Evolutionary conservation across 1,140 invertebrate species (phyloP).

Genomic region (Ylistrum balloti): DNA sequence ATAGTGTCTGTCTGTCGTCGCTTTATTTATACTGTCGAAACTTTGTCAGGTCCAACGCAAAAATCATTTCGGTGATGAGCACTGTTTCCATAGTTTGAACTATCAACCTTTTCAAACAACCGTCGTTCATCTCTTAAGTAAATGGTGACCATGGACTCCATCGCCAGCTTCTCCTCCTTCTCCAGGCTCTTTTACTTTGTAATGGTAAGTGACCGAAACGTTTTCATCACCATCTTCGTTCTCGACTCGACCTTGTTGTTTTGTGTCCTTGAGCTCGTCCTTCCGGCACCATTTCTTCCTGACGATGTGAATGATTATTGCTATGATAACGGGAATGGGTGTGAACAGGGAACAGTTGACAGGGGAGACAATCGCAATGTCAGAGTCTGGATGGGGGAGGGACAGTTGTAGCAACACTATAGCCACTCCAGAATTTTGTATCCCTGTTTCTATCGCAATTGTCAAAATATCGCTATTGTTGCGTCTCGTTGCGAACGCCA

Average conservation of each 20-base stretch:
- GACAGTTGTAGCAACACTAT: slow-evolving; percentile 82
- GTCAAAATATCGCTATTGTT: slow-evolving; percentile 80
- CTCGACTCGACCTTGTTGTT: neutral
- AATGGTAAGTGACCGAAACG: neutral
- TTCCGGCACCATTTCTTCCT: slow-evolving; percentile 64
- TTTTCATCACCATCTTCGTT: slow-evolving; percentile 1
- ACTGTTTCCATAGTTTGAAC: no score
- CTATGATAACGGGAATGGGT: slow-evolving; percentile 89
- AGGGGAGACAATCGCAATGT: slow-evolving; percentile 80
- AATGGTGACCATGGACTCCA: neutral
- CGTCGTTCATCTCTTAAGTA: neutral
- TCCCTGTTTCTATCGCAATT: slow-evolving; percentile 84
- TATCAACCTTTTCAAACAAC: no score
- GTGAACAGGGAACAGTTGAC: slow-evolving; percentile 94
- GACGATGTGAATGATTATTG: slow-evolving; percentile 62
- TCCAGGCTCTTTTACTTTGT: neutral
- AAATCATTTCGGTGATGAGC: no score
- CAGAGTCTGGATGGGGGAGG: slow-evolving; percentile 82
- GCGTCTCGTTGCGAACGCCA: slow-evolving; percentile 65
- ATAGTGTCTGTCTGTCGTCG: no score
- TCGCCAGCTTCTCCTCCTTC: neutral
- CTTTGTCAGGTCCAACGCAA: no score
- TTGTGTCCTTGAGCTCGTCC: neutral
- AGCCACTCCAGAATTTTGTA: slow-evolving; percentile 83
- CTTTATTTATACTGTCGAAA: no score